Base-by-base conservation (phyloP, 2,113 vertebrate genomes). In the Dipodomys merriami region DNA sequence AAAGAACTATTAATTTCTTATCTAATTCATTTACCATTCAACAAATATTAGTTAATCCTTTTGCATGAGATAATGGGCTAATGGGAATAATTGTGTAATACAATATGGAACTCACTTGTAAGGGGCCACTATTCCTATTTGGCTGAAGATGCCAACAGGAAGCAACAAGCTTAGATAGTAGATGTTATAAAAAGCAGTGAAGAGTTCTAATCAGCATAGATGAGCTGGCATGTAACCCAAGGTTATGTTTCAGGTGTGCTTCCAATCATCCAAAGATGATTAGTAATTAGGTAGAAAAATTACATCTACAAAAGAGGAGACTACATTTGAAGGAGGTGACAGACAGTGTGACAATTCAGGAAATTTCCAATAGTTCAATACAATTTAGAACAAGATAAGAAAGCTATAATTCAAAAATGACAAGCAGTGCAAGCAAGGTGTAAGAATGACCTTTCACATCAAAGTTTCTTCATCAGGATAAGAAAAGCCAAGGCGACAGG, bases 121-220 rank as follows among this genome's bases (percentile, higher is more conserved):
- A 76, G 39, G 25, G 27, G 5, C 27, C 46, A 7, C 0, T 6
- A 13, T 23, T 53, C 49, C 0, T 6, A 13, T 23, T 53, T 78
- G 18, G 0, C 1, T 46, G 2, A 27, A 16, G 12, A 72, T 25
- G 7, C 13, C 16, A 44, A 5, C 5, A 62, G 4, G 35, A 71
- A 92, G 62, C 0, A 3, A n/a, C 9, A 65, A 25, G 5, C 2
- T 9, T 12, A 0, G 6, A 69, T 25, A 44, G 3, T 2, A 49
- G 15, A 7, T 60, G 0, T 23, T 30, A 4, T 1, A n/a, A 25
- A 60, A 5, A 69, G 46, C 15, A 2, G 0, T 2, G 15, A 1
- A 13, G 6, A 25, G 11, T 7, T 57, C 6, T 76, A 30, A 60
- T 88, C 19, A 69, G 5, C 27, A 76, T 1, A 0, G 15, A 7